These are phyloP conservation scores for Amphibalanus amphitrite DNA, from an alignment of 1,140 invertebrate species.

Conservation along the genomic window DNA sequence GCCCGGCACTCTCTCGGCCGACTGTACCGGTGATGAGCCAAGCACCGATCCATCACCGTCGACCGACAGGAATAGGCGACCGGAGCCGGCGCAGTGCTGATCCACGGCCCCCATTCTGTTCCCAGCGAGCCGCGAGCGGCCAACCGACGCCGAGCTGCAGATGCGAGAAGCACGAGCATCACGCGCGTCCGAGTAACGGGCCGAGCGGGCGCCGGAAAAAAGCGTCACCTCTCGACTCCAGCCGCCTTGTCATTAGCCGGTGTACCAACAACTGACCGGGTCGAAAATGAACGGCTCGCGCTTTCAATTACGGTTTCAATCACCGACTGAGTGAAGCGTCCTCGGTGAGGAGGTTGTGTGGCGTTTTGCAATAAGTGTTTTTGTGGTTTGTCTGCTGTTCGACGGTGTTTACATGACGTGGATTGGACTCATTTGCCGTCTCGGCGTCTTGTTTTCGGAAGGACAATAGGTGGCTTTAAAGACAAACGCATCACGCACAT, in stretches of 20 bases:
- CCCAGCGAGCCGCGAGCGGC: too few species aligned
- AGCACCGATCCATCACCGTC: neutral
- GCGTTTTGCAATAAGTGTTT: neutral
- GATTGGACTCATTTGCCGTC: too few species aligned
- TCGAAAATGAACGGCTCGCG: neutral
- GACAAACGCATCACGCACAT: too few species aligned
- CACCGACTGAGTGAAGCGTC: neutral
- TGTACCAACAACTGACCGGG: neutral
- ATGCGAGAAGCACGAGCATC: neutral
- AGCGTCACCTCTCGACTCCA: neutral
- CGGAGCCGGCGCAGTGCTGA: neutral
- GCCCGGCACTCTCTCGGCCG: too few species aligned
- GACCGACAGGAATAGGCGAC: neutral
- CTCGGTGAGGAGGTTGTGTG: neutral
- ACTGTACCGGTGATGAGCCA: neutral
- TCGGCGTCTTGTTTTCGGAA: too few species aligned
- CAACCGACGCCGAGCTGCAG: neutral
- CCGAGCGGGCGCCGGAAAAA: neutral
- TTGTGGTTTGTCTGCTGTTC: neutral
- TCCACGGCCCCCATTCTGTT: neutral
- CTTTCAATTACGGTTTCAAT: neutral
- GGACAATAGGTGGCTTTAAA: too few species aligned
- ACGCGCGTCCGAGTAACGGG: neutral
- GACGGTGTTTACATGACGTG: neutral
- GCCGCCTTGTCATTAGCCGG: neutral